A percentile compares a stretch with the other conserved stretches of the same genome.
phyloP scores from a whole-genome alignment of 2,888 invertebrate genomes.

The Zaprionus obscuricornis region DNA sequence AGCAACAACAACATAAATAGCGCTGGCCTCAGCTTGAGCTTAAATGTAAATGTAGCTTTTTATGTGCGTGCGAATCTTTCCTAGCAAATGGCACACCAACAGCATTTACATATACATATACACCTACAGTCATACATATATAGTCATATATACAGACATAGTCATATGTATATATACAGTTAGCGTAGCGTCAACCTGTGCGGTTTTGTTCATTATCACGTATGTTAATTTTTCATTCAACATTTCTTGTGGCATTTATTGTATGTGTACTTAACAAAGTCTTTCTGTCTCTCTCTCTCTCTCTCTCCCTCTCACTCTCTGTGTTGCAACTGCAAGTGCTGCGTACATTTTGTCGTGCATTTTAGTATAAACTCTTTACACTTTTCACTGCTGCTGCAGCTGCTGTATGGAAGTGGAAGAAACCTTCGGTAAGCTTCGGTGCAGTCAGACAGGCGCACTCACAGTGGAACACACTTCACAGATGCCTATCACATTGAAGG shows the following conservation, averaged over 20 bases:
- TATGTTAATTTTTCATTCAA: conserved; percentile 62
- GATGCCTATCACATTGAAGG: conserved; percentile 36
- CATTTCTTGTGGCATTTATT: conserved; percentile 46
- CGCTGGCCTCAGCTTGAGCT: no score
- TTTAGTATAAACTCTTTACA: conserved; percentile 33
- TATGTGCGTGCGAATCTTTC: conserved; percentile 46
- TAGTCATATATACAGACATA: background rate
- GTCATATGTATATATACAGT: no score
- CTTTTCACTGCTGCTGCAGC: conserved; percentile 43
- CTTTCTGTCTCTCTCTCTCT: background rate
- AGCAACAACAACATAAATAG: background rate
- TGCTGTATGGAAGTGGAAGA: conserved; percentile 31
- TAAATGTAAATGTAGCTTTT: conserved; percentile 46
- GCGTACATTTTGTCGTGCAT: conserved; percentile 48
- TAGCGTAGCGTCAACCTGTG: conserved; percentile 7
- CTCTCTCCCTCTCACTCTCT: conserved; percentile 1
- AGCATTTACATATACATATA: no score
- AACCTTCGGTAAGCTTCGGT: background rate
- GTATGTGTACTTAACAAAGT: conserved; percentile 27
- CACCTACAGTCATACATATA: no score
- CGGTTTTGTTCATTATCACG: conserved; percentile 60
- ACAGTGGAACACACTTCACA: conserved; percentile 34
- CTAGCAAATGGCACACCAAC: background rate
- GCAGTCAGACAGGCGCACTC: background rate
- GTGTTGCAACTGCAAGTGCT: conserved; percentile 37